A percentile compares a stretch with the other conserved stretches of the same genome.
phyloP scores from a whole-genome alignment of 2,113 vertebrate genomes.

The Sphyrna mokarran region DNA sequence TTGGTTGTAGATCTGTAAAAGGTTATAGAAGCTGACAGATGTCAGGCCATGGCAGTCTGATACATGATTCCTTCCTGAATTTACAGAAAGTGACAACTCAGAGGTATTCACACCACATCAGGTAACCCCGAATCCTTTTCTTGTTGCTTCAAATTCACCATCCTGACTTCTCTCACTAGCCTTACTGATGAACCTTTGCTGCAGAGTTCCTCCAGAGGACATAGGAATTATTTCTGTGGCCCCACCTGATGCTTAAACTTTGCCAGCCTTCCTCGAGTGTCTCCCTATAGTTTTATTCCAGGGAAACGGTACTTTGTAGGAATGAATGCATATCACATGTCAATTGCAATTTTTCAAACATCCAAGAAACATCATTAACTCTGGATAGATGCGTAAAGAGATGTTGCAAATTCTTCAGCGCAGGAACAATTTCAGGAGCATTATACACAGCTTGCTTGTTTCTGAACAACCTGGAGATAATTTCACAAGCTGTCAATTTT shows the following conservation, averaged over 20 bases:
- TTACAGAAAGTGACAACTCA: background rate
- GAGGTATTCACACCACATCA: background rate
- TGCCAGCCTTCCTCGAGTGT: background rate
- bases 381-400: background rate
- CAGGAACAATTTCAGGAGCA: background rate
- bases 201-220: background rate
- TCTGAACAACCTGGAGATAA: background rate
- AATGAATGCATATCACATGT: background rate
- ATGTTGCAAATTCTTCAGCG: background rate
- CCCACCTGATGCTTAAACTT: too few relatives aligned
- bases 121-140: background rate
- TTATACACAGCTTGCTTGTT: background rate
- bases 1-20: too few relatives aligned
- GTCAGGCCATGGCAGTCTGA: background rate
- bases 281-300: background rate
- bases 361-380: background rate
- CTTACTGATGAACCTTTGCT: background rate
- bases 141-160: background rate
- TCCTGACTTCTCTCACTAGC: background rate
- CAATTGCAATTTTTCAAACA: background rate
- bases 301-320: background rate
- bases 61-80: background rate
- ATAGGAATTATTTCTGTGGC: too few relatives aligned
- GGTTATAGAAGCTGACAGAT: background rate
- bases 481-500: background rate